phyloP scores from a whole-genome alignment of 64 coral and sea anemone genomes.

The Stichodactyla mertensii region DNA sequence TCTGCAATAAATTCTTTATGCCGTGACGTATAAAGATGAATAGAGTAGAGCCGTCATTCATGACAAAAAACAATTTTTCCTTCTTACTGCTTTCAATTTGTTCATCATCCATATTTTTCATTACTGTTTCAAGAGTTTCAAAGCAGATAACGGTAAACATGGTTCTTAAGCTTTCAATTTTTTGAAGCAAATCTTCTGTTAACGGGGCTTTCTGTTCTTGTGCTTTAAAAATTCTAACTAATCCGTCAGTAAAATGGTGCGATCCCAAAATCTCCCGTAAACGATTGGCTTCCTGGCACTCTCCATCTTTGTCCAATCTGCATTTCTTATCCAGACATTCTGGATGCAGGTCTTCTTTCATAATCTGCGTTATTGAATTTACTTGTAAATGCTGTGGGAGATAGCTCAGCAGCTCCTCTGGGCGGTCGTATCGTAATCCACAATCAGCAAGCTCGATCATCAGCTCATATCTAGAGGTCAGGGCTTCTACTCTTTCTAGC shows the following conservation, averaged over 20 bases:
- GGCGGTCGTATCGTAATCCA: not conserved
- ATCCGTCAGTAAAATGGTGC: conserved; percentile 44
- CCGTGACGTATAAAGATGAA: not conserved
- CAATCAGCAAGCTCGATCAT: not conserved
- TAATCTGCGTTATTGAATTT: conserved; percentile 19
- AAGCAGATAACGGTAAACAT: not conserved
- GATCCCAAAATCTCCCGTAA: conserved; percentile 41
- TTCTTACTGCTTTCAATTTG: not conserved
- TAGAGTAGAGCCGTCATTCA: not conserved
- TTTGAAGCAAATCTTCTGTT: not conserved
- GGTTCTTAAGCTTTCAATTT: not conserved
- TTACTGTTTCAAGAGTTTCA: not conserved
- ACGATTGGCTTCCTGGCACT: conserved; percentile 36
- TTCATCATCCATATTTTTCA: not conserved
- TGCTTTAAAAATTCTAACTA: conserved; percentile 58
- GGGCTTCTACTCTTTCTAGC: not conserved
- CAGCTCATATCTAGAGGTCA: not conserved
- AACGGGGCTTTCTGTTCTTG: conserved; percentile 34
- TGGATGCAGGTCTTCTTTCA: conserved; percentile 59
- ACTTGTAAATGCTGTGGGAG: conserved; percentile 54
- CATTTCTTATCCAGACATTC: conserved; percentile 50
- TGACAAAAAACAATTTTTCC: not conserved
- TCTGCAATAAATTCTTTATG: not conserved
- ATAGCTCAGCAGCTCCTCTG: conserved; percentile 21
- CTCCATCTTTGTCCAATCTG: not conserved